Evolutionary conservation across 2,797 vertebrate species (phyloP).

Genomic region (Pseudotriccus pelzelni): DNA sequence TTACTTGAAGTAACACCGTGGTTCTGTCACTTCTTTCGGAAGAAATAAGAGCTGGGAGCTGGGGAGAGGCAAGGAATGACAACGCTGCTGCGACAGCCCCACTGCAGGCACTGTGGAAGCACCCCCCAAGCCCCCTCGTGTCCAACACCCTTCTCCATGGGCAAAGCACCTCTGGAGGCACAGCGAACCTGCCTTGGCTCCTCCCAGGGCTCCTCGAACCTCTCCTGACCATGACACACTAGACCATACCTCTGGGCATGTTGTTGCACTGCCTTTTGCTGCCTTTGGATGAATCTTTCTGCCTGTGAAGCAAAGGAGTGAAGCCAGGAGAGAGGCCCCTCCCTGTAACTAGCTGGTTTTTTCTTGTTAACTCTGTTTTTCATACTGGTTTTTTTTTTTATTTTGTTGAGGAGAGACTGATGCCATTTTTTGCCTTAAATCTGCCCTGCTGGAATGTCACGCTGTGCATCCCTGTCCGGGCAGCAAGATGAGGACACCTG

Average conservation of each 20-base stretch:
- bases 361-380: neutral
- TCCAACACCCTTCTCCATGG: fast-evolving
- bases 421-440: neutral
- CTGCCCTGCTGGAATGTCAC: neutral
- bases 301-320: neutral
- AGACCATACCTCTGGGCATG: fast-evolving
- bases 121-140: fast-evolving
- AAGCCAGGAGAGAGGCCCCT: neutral
- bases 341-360: neutral
- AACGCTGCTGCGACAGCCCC: fast-evolving
- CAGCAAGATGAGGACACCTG: neutral
- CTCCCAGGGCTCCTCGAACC: neutral
- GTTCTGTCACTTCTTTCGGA: neutral
- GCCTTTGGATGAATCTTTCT: neutral
- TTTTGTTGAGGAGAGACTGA: neutral
- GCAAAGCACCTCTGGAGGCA: neutral
- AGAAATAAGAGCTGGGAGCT: neutral
- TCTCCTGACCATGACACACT: fast-evolving
- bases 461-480: neutral
- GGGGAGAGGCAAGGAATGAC: neutral
- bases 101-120: neutral
- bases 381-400: neutral
- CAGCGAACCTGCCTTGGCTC: neutral
- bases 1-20: slow-evolving; percentile 11
- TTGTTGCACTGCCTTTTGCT: neutral